phyloP scores from a whole-genome alignment of 2,888 invertebrate species.

The Agrochola macilenta region DNA sequence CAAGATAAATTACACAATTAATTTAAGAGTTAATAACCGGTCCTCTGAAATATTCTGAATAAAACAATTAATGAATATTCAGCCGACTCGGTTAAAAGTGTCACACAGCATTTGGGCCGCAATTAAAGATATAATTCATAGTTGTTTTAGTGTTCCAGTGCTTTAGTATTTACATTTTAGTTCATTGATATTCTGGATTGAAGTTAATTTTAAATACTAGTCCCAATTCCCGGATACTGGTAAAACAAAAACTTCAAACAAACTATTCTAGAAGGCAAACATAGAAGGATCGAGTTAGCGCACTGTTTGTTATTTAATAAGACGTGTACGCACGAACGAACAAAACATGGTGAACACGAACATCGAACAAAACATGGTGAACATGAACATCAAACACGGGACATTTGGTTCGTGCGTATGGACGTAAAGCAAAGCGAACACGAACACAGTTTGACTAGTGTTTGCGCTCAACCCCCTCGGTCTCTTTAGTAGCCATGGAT shows the following conservation, averaged over 20 bases:
- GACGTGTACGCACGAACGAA: no score
- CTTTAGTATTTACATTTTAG: constrained; percentile 38
- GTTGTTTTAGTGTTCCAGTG: constrained; percentile 31
- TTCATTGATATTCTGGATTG: constrained; percentile 21
- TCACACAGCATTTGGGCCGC: constrained; percentile 49
- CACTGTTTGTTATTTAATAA: no score
- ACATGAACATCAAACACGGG: no score
- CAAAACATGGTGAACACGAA: no score
- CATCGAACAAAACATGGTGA: no score
- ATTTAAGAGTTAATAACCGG: constrained; percentile 18
- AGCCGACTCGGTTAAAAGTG: constrained; percentile 13
- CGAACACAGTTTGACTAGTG: no score
- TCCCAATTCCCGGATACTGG: not conserved
- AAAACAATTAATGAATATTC: constrained; percentile 56
- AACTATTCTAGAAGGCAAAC: not conserved
- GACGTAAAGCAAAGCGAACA: no score
- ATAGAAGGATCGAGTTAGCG: no score
- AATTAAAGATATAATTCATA: constrained; percentile 41
- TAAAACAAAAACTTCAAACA: not conserved
- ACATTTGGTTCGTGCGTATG: no score
- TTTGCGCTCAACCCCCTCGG: no score
- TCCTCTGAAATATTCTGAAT: constrained; percentile 40
- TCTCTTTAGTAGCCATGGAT: no score
- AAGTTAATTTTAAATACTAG: constrained; percentile 8
- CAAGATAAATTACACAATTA: constrained; percentile 17